Conservation (phyloP, 2,113 vertebrate species). For the Cromileptes altivelis region DNA sequence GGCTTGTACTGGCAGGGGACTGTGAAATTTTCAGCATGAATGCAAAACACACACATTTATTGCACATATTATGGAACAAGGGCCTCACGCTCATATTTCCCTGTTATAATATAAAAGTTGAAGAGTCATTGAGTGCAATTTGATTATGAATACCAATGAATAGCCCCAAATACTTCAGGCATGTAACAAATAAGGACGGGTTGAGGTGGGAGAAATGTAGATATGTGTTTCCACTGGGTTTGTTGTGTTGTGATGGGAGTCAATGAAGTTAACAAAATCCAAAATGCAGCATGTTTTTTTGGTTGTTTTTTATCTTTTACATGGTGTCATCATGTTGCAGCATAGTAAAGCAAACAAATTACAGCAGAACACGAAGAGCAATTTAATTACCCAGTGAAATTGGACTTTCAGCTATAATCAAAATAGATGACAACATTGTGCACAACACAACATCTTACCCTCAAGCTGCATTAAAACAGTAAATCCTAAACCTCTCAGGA, state of each 20-base stretch:
- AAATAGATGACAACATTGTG: background rate
- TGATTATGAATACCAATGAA: slow-evolving; percentile 1
- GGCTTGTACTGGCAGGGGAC: background rate
- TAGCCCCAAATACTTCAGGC: slow-evolving; percentile 1
- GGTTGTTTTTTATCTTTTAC: background rate
- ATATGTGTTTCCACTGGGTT: background rate
- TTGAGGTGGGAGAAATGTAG: background rate
- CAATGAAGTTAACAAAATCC: too few relatives aligned
- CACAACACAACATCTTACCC: background rate
- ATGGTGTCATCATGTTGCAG: too few relatives aligned
- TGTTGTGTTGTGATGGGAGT: background rate
- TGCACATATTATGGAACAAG: background rate
- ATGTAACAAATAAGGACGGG: background rate
- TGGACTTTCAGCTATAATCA: background rate
- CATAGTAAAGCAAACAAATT: too few relatives aligned
- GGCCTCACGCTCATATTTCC: background rate
- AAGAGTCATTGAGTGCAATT: slow-evolving; percentile 8
- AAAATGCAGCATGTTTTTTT: background rate
- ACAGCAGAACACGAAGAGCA: background rate
- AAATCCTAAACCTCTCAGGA: background rate
- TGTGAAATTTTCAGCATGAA: slow-evolving; percentile 8
- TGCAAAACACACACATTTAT: background rate
- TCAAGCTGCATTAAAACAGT: background rate
- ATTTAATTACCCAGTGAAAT: background rate
- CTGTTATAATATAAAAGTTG: background rate